A percentile compares a stretch with the other conserved stretches of the same genome.
These are phyloP conservation scores for Drosophila pectinifera DNA, from an alignment of 1,140 invertebrate genomes.

Conservation along the genomic window DNA sequence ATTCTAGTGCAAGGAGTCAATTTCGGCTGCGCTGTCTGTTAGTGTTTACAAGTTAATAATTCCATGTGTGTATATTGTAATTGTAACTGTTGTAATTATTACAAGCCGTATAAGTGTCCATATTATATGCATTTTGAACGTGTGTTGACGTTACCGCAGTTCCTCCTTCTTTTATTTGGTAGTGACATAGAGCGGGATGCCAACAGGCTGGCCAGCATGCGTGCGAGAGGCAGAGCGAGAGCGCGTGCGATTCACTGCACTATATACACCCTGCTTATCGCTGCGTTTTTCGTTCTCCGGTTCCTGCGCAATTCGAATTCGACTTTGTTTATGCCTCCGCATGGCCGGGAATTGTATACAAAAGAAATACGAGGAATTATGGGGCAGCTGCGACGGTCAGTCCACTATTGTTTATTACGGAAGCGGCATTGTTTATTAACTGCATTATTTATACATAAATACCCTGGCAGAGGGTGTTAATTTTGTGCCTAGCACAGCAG, in stretches of 20 bases:
- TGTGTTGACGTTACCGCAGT: conserved; percentile 47
- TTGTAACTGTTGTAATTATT: conserved; percentile 49
- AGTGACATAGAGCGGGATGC: neutral
- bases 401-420: neutral
- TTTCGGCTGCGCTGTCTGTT: conserved; percentile 34
- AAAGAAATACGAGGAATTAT: neutral
- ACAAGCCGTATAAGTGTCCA: conserved; percentile 51
- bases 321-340: conserved; percentile 15
- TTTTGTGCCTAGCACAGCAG: too few relatives aligned
- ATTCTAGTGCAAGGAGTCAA: conserved; percentile 18
- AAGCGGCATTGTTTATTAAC: conserved; percentile 2
- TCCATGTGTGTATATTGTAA: conserved; percentile 41
- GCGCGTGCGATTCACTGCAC: neutral
- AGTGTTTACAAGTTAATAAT: conserved; percentile 28
- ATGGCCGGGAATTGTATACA: neutral
- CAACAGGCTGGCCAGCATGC: neutral
- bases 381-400: neutral
- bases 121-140: conserved; percentile 53
- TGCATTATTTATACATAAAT: neutral
- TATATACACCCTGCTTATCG: neutral
- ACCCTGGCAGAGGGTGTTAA: too few relatives aligned
- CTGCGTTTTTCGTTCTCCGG: neutral
- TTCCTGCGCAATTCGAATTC: conserved; percentile 14
- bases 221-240: neutral
- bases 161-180: neutral